Conservation (phyloP, 2,113 vertebrate species). For the Daboia siamensis region DNA sequence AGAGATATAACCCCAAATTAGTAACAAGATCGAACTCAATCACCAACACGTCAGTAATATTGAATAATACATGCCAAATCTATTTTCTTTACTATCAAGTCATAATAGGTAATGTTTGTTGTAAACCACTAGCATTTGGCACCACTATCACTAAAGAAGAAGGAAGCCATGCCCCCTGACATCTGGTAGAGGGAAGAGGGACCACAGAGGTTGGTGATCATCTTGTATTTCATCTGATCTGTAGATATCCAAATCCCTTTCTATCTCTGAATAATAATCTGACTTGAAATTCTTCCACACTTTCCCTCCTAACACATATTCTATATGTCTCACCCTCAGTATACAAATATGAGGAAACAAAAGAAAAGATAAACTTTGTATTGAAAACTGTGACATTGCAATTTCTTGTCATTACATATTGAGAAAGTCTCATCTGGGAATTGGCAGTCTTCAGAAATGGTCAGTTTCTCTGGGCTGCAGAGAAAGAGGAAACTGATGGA, state of each 20-base stretch:
- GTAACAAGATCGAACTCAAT: background rate
- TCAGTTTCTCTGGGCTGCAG: background rate
- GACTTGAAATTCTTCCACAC: background rate
- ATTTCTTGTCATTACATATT: background rate
- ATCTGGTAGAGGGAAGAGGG: background rate
- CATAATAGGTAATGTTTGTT: background rate
- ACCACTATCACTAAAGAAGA: background rate
- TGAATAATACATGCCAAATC: background rate
- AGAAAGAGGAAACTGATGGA: background rate
- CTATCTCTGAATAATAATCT: background rate
- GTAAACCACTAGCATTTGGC: background rate
- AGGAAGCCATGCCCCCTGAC: background rate
- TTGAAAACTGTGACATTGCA: background rate
- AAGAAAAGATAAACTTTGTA: background rate
- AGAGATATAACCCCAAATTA: background rate
- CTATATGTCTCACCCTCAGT: background rate
- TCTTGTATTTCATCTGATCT: background rate
- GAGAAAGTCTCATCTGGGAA: background rate
- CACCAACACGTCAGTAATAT: background rate
- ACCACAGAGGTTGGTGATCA: background rate
- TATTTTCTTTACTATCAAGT: background rate
- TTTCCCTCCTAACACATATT: background rate
- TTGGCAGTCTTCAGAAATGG: background rate
- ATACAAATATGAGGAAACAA: background rate
- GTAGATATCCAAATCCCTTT: background rate